A percentile compares a stretch with the other conserved stretches of the same genome.
Evolutionary conservation across 2,113 vertebrate genomes (phyloP).

Genomic region (Bufo gargarizans): DNA sequence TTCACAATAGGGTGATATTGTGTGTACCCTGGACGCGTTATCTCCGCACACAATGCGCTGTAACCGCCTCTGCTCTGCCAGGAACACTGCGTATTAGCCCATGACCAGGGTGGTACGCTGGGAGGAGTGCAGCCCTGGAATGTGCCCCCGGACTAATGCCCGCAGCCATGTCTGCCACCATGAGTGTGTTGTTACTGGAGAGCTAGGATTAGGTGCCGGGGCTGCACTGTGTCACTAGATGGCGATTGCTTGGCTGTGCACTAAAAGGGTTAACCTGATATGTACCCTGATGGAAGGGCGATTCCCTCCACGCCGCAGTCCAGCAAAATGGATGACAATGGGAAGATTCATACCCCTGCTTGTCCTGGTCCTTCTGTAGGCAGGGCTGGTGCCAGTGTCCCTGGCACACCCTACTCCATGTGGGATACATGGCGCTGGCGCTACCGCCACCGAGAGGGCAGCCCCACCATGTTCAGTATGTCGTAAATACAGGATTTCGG

Average conservation of each 20-base stretch:
- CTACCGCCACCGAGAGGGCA: no score
- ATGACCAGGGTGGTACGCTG: background rate
- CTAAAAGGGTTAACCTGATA: background rate
- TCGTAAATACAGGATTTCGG: no score
- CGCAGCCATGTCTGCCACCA: background rate
- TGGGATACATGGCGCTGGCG: no score
- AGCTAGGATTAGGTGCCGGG: background rate
- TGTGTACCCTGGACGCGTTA: background rate
- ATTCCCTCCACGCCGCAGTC: no score
- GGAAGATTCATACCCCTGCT: no score
- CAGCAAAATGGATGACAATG: no score
- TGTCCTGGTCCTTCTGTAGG: no score
- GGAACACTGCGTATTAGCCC: background rate
- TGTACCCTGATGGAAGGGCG: background rate
- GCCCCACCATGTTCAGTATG: no score
- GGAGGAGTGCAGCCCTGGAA: background rate
- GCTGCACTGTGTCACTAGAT: background rate
- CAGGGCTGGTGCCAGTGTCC: no score
- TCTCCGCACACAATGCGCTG: background rate
- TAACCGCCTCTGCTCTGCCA: background rate
- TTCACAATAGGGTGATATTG: background rate
- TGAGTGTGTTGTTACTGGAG: no score
- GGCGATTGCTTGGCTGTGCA: background rate
- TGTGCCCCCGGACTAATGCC: background rate
- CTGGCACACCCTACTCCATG: no score